phyloP scores from a whole-genome alignment of 2,797 vertebrate genomes.

The Echiichthys vipera region DNA sequence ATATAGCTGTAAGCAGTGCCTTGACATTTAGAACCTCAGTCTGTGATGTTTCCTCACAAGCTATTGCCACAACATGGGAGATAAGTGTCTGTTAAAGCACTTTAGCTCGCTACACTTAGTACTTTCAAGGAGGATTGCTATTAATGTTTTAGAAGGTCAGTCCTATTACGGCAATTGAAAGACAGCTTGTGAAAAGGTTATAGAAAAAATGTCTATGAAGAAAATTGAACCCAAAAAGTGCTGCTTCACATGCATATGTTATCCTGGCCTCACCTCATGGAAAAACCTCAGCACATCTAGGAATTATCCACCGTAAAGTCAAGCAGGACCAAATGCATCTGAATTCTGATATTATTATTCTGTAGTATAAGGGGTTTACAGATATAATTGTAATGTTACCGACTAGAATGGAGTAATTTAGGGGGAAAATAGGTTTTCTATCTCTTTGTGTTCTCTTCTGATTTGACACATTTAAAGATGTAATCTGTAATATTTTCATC shows the following conservation, averaged over 20 bases:
- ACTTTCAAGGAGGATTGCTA: slow-evolving; percentile 9
- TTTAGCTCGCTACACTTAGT: not conserved
- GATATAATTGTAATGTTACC: too few relatives aligned
- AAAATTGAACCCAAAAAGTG: not conserved
- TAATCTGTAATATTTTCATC: too few relatives aligned
- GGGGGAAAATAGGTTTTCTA: too few relatives aligned
- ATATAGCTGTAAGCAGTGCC: not conserved
- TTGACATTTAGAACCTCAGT: slow-evolving; percentile 10
- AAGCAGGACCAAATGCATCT: not conserved
- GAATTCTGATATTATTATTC: not conserved
- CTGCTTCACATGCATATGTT: too few relatives aligned
- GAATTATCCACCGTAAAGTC: not conserved
- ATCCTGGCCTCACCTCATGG: not conserved
- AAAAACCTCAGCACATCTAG: not conserved
- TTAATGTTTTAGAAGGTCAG: not conserved
- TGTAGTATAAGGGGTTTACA: too few relatives aligned
- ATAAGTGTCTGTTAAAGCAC: slow-evolving; percentile 1
- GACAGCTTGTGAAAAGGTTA: not conserved
- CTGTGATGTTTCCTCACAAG: not conserved
- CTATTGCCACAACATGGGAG: not conserved
- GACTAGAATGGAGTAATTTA: too few relatives aligned
- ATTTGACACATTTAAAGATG: too few relatives aligned
- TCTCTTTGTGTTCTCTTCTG: too few relatives aligned
- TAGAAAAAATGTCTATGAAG: not conserved
- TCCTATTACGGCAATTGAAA: not conserved